These are phyloP conservation scores for Heptranchias perlo DNA, from an alignment of 2,113 vertebrate genomes.

Conservation along the genomic window DNA sequence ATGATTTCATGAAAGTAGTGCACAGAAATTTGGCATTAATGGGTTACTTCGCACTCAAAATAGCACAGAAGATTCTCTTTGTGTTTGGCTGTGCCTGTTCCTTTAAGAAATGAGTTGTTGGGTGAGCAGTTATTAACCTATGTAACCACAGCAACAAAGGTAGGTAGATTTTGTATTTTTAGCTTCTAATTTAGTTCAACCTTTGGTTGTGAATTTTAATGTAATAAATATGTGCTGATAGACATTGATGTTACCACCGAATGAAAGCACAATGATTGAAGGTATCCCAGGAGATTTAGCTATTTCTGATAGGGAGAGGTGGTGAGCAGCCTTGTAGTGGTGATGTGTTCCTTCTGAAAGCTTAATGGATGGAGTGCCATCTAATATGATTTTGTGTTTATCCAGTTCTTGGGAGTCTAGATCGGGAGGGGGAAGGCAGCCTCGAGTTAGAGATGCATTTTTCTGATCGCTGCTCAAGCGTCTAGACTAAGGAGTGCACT, in stretches of 20 bases:
- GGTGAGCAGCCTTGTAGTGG: background rate
- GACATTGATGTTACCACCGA: background rate
- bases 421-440: background rate
- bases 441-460: background rate
- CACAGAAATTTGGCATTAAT: background rate
- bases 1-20: background rate
- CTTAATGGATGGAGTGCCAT: background rate
- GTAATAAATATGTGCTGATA: background rate
- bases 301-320: background rate
- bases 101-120: background rate
- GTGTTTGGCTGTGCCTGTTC: background rate
- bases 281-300: background rate
- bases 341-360: background rate
- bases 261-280: background rate
- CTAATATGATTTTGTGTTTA: background rate
- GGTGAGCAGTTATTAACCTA: background rate
- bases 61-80: background rate
- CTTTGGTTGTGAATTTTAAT: background rate
- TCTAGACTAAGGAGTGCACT: background rate
- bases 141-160: background rate
- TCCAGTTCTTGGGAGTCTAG: background rate
- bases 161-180: background rate
- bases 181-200: background rate
- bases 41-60: background rate
- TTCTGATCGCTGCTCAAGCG: background rate